phyloP scores from a whole-genome alignment of 53 echinoderm and acorn worm genomes.

The Glandiceps talaboti region DNA sequence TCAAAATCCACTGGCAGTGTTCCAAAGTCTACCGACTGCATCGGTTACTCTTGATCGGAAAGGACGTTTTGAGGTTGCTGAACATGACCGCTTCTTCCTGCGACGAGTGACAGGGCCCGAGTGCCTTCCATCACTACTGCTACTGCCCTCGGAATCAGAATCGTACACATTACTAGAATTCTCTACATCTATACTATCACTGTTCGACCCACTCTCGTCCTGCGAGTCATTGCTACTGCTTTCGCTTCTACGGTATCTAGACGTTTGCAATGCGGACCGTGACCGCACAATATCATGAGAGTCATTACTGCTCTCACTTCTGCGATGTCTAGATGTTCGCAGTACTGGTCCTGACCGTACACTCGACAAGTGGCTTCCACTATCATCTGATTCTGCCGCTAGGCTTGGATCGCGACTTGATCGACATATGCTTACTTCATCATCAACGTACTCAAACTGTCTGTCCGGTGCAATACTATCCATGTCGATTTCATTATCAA shows the following conservation, averaged over 20 bases:
- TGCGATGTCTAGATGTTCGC: not conserved
- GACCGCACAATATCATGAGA: no score
- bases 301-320: not conserved
- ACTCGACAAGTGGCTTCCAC: not conserved
- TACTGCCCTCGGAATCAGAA: not conserved
- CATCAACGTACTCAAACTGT: conserved; percentile 61
- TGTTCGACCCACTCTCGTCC: not conserved
- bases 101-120: not conserved
- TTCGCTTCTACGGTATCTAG: not conserved
- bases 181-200: not conserved
- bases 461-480: conserved; percentile 51
- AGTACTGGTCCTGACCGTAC: not conserved
- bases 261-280: not conserved
- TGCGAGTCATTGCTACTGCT: not conserved
- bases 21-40: not conserved
- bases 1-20: not conserved
- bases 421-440: conserved; percentile 64
- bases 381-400: not conserved
- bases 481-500: conserved; percentile 53
- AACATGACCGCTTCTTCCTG: not conserved
- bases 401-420: conserved; percentile 9
- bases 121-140: not conserved
- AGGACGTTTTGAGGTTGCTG: not conserved
- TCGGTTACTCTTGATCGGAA: not conserved
- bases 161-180: not conserved